Evolutionary conservation across 2,113 vertebrate species (phyloP), one percentile per base, ranked within the genome.

Genomic region (Heloderma charlesbogerti): DNA sequence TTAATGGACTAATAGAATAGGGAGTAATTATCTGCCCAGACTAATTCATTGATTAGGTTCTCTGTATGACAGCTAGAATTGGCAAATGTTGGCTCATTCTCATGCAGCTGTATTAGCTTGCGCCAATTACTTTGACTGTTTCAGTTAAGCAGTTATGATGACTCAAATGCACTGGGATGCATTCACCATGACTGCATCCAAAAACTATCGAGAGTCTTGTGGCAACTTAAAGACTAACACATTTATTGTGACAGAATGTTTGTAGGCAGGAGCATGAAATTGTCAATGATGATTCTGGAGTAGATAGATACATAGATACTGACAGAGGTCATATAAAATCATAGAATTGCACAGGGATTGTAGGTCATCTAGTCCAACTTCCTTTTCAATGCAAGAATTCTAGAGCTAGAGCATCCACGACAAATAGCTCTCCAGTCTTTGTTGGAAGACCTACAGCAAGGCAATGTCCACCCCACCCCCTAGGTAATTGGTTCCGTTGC

Each of bases 21-120:
- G 95, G 95, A 97, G 96, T 98, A 97, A 98, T 98, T 98, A 98
- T 98, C 97, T 98, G 97, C 96, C 98, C 96, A 97, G 97, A 98
- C 97, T 97, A 96, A 97, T 96, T 97, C 97, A 99, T 98, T 97
- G 98, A 98, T 98, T 94, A 91, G 82, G 91, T 95, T 97, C 97
- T 96, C 98, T 96, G 95, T 95, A 95, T 95, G 96, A 98, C 95
- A 98, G 96, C 93, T 96, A 93, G 95, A 97, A 97, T 97, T 94
- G 97, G 97, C 98, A 97, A 97, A 97, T 96, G 97, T 97, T 97
- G 97, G 97, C 95, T 96, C 92, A 93, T 96, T 95, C 97, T 98
- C 96, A 95, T 91, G 96, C 94, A 97, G 96, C 93, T 93, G 94
- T 91, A 96, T 97, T 97, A 93, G 95, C 96, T 96, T 96, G 96